A percentile compares a stretch with the other conserved stretches of the same genome.
phyloP scores from a whole-genome alignment of 37 sponge, comb jelly and placozoan genomes.

The Corticium candelabrum region DNA sequence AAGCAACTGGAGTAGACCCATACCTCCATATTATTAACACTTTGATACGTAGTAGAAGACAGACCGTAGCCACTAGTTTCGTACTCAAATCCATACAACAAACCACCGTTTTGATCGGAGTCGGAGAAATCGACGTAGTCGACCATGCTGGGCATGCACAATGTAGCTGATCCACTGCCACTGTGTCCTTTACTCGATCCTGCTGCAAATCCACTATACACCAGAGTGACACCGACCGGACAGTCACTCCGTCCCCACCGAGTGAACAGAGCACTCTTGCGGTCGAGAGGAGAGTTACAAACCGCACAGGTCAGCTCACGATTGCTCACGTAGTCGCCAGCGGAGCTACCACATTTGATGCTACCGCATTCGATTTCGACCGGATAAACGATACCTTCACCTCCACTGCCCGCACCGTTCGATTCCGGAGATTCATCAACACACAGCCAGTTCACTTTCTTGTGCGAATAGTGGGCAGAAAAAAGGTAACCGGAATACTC shows the following conservation, averaged over 20 bases:
- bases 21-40: neutral
- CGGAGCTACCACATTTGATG: neutral
- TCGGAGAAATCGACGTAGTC: neutral
- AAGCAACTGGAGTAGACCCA: too few species aligned
- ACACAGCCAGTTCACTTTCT: neutral
- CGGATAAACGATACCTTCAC: neutral
- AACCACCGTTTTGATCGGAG: neutral
- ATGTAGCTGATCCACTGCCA: neutral
- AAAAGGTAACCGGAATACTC: neutral
- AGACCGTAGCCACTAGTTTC: neutral
- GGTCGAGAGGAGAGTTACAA: neutral
- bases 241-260: neutral
- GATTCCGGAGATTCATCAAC: neutral
- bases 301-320: neutral
- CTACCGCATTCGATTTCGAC: neutral
- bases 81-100: neutral
- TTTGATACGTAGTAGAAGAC: neutral
- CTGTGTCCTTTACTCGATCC: neutral
- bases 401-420: neutral
- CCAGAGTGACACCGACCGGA: neutral
- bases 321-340: neutral
- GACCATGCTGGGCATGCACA: neutral
- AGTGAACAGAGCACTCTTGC: neutral
- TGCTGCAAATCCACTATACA: neutral
- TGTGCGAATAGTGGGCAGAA: neutral